Base-by-base conservation (phyloP, 2,888 invertebrate species). In the Resseliella maxima region DNA sequence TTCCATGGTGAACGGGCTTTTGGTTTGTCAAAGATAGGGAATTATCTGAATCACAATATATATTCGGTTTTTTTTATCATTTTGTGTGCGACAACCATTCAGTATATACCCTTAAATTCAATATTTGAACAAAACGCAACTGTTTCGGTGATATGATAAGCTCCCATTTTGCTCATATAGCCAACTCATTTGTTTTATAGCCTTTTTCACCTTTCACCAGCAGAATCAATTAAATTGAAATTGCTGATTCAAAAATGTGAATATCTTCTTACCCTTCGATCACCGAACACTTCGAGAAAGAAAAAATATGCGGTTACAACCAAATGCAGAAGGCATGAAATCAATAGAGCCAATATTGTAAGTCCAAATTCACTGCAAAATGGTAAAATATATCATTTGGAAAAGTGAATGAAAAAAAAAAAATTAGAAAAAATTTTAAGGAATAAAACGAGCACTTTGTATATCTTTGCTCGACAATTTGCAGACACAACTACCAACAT, bases 271-370 rank as follows among this genome's bases (percentile, higher is more conserved):
- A 72, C 72, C 72, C 12, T 41, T 41, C 72, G 72, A 72, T 72
- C 31, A 15, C 72, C 90, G 12, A 90, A 89, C 46, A 92, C 89
- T 88, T 92, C 92, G 87, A 92, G 88, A 87, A 93, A 91, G 0
- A 93, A 88, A 88, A 93, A 92, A 88, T 93, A 93, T 0, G 92
- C 92, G 0, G 93, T 93, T 85, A 93, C 92, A 27, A 93, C 92
- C 64, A 93, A 88, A 88, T 93, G 93, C 85, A 93, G 89, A 3
- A 93, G 89, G 85, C 93, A 93, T 0, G 93, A 92, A 2, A 92
- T 90, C 31, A 92, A 89, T 41, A 92, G 91, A 0, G 91, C 90
- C 0, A 93, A 88, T 83, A 92, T 89, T 0, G 92, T 90, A 0
- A 92, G 87, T 0, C 93, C 93, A 87, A 91, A 92, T 5, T 92